Evolutionary conservation across 2,113 vertebrate genomes (phyloP).

Genomic region (Aptenodytes forsteri): DNA sequence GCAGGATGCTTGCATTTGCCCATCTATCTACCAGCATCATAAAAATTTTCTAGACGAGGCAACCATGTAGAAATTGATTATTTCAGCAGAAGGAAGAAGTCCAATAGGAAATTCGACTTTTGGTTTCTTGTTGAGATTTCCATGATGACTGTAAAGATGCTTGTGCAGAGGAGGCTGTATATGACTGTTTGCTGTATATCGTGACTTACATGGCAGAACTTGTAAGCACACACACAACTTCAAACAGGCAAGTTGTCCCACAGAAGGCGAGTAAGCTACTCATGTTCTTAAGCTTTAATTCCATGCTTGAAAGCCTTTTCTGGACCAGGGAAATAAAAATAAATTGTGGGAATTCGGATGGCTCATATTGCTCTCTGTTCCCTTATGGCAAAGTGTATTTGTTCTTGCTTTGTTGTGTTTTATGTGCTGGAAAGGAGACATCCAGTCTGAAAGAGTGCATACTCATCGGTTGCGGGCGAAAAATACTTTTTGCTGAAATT

Average conservation of each 20-base stretch:
- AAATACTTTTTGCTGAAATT: background rate
- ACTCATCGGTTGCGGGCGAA: background rate
- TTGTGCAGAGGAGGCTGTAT: background rate
- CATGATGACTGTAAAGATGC: background rate
- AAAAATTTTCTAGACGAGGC: slow-evolving; percentile 6
- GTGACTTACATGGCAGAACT: background rate
- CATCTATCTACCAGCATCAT: slow-evolving; percentile 5
- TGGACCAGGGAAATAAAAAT: background rate
- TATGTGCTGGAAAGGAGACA: background rate
- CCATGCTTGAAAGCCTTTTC: background rate
- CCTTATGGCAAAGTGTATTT: background rate
- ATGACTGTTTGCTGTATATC: background rate
- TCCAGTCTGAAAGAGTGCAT: background rate
- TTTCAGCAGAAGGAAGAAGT: slow-evolving; percentile 11
- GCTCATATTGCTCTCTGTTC: background rate
- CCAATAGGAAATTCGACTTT: background rate
- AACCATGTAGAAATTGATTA: background rate
- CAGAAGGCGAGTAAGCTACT: background rate
- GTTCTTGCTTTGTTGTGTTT: background rate
- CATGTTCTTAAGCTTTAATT: background rate
- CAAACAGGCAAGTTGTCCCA: background rate
- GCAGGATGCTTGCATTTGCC: slow-evolving; percentile 7
- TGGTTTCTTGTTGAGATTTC: background rate
- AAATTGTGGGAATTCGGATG: background rate
- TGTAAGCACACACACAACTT: background rate